phyloP scores from a whole-genome alignment of 1,140 invertebrate genomes.

The Drosophila nigrodunni region DNA sequence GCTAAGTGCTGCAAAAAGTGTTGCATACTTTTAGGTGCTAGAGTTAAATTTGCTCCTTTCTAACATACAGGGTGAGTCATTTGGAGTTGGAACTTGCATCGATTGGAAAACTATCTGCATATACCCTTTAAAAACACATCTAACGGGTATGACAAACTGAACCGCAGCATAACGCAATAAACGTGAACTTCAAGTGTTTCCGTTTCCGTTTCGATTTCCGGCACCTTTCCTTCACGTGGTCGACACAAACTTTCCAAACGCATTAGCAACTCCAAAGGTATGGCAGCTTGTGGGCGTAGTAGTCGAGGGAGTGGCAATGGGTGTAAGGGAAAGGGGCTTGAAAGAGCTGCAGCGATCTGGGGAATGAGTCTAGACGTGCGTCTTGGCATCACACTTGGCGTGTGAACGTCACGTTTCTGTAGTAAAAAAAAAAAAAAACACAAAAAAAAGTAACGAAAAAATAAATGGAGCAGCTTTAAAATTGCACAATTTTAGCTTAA shows the following conservation, averaged over 20 bases:
- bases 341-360: conserved; percentile 1
- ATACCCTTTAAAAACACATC: too few species aligned
- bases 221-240: conserved; percentile 58
- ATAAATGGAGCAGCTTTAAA: conserved; percentile 25
- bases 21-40: too few species aligned
- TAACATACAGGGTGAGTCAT: too few species aligned
- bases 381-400: conserved; percentile 12
- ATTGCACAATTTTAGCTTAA: conserved; percentile 12
- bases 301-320: not conserved
- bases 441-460: not conserved
- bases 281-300: not conserved
- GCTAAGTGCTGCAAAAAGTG: too few species aligned
- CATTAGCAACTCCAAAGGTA: conserved; percentile 45
- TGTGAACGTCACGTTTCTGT: conserved; percentile 66
- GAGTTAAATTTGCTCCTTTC: too few species aligned
- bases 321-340: not conserved
- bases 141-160: conserved; percentile 11
- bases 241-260: conserved; percentile 72
- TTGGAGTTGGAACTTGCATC: too few species aligned
- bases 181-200: conserved; percentile 75
- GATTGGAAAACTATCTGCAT: too few species aligned
- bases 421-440: conserved; percentile 51
- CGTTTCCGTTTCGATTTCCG: conserved; percentile 82
- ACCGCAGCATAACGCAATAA: conserved; percentile 71
- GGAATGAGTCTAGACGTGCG: conserved; percentile 28